Base-by-base conservation (phyloP, 2,888 invertebrate species). In the Drosophila dives region DNA sequence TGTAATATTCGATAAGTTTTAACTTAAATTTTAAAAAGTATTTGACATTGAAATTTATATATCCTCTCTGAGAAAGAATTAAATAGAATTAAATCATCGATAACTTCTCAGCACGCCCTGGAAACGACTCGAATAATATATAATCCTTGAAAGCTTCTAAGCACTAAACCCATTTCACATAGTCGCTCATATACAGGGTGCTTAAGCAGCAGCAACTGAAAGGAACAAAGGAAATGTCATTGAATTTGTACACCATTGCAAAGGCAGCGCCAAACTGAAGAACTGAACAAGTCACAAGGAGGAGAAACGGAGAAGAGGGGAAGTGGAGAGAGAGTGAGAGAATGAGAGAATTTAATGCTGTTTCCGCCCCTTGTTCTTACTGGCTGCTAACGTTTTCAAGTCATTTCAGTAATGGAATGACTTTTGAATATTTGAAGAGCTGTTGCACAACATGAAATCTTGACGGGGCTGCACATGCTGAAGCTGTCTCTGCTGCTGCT, bases 361-460 rank as follows among this genome's bases (percentile, higher is more conserved):
- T 59, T 61, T 51, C 60, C 68, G 33, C 33, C 34, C 42, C 71
- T 59, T 58, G 15, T 40, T 53, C 56, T 48, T 29, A 20, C 58
- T 64, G 66, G 42, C 65, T 73, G 67, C 70, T 59, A 72, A 71
- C 71, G 76, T 75, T 81, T 86, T 80, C 75, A 72, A 88, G 83
- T 85, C 80, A 88, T 83, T 81, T 81, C 75, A 62, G 76, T 83
- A 88, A 87, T 90, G 82, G 82, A 81, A 88, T 86, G 86, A 88
- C 86, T 89, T 89, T 83, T 86, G 81, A 86, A 85, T 86, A 86
- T 83, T 83, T 86, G 84, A 86, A 86, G 77, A 83, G 86, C 80
- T 79, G 71, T 72, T 77, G 69, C 62, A 67, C 64, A 71, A 65
- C 78, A 65, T 61, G 68, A 62, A 67, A 61, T 63, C 75, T 75